Evolutionary conservation across 2,113 vertebrate species (phyloP).

Genomic region (Gnathonemus echidnorhynchus): DNA sequence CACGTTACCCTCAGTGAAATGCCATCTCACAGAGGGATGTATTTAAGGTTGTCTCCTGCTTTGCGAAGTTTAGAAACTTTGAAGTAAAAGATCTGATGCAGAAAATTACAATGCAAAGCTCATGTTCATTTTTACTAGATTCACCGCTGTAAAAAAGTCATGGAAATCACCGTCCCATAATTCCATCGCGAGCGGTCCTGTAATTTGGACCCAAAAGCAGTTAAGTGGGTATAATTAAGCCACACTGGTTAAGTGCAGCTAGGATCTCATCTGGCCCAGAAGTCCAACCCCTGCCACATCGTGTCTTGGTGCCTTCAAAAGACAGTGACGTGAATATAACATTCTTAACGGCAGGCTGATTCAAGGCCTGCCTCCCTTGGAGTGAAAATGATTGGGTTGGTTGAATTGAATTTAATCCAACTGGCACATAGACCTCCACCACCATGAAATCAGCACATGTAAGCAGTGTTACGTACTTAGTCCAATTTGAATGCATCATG

Average conservation of each 20-base stretch:
- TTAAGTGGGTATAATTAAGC: conserved; percentile 1
- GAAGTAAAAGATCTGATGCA: neutral
- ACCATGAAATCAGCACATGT: neutral
- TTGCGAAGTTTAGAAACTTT: neutral
- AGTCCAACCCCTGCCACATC: neutral
- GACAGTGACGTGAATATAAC: neutral
- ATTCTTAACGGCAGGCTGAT: neutral
- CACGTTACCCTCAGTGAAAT: neutral
- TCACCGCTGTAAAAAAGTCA: neutral
- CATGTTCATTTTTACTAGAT: neutral
- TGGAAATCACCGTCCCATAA: conserved; percentile 15
- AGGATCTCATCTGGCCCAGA: conserved; percentile 3
- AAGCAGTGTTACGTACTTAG: neutral
- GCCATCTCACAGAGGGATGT: neutral
- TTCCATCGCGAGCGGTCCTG: neutral
- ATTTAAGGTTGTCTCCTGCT: neutral
- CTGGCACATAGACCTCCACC: neutral
- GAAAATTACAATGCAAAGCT: neutral
- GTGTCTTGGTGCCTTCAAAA: neutral
- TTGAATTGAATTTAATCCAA: neutral
- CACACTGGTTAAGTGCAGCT: neutral
- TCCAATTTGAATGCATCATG: neutral
- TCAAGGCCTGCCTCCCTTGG: neutral
- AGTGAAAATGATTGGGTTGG: neutral
- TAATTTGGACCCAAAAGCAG: conserved; percentile 7